Evolutionary conservation across 2,797 vertebrate species (phyloP), one percentile per base, ranked within the genome.

Genomic region (Myoxocephalus aenaeus): DNA sequence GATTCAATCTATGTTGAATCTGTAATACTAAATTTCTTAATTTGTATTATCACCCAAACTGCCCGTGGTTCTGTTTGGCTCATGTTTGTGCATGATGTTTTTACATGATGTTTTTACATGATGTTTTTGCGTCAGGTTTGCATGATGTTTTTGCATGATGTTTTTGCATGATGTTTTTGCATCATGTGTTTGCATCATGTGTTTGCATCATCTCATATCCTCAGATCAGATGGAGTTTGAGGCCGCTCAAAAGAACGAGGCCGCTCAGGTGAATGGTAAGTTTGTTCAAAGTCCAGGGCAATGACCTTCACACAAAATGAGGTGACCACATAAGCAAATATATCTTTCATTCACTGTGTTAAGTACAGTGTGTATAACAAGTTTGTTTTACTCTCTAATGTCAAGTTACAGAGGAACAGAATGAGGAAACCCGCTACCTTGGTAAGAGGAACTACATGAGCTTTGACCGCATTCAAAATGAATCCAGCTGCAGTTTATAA

Each of bases 151-250:
- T 42, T 32, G 17, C 1, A 7, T 20, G 11, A 51, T 69, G 46
- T 38, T 32, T 32, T 32, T 32, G 32, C 32, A 32, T 32, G 4
- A 4, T 32, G 32, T 32, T 2, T 67, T 78, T 58, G 3, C 10
- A 8, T 51, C 2, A 3, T 10, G 34, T 57, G 61, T 29, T 32
- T 32, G 32, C 32, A 32, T 32, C 32, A 4, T 32, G 32, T 32
- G 2, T 32, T 32, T 32, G 32, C 32, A 32, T 32, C 32, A 32
- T 32, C 32, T 32, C 32, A 4, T n/a, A n/a, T 56, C 15, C 51
- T 78, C 81, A 95, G 95, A 95, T 87, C 90, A 90, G 82, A 83
- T 90, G 62, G 87, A 94, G 79, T 93, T 92, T 75, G 92, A 94
- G 36, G 87, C 88, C 1, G 89, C 87, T 77, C 92, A 93, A 48